Conservation (phyloP, 2,888 invertebrate genomes). For the Drosophila dives region DNA sequence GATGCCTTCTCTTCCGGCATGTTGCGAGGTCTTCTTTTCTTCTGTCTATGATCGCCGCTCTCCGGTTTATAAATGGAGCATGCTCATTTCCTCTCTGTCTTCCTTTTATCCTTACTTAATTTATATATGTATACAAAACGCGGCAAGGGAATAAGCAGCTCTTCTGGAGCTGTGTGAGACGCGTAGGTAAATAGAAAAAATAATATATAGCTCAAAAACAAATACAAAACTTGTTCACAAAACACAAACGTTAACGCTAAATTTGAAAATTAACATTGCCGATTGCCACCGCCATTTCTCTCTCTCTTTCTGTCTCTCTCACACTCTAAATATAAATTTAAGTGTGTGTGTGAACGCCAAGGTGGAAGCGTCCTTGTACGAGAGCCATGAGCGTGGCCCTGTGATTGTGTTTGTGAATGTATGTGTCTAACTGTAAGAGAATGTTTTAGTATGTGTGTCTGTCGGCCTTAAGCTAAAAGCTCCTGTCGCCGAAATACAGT, state of each 20-base stretch:
- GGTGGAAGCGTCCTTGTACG: constrained; percentile 72
- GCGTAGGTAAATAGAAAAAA: constrained; percentile 64
- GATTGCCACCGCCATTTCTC: constrained; percentile 37
- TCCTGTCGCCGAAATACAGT: constrained; percentile 47
- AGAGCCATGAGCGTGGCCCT: constrained; percentile 57
- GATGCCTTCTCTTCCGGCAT: constrained; percentile 67
- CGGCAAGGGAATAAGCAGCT: not conserved
- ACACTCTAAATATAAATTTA: constrained; percentile 3
- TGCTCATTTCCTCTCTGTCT: constrained; percentile 51
- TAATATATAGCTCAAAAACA: constrained; percentile 66
- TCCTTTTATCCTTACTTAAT: constrained; percentile 39
- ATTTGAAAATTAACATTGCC: constrained; percentile 65
- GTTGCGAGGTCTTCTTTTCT: constrained; percentile 34
- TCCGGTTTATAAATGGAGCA: constrained; percentile 59
- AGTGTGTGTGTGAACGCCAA: constrained; percentile 35
- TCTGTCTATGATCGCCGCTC: constrained; percentile 48
- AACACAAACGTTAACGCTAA: constrained; percentile 72
- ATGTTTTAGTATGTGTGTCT: constrained; percentile 4
- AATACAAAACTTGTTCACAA: constrained; percentile 59
- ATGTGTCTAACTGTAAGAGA: not conserved
- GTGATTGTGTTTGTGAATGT: constrained; percentile 16
- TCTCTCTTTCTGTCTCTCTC: not conserved
- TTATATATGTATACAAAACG: constrained; percentile 10
- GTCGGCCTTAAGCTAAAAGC: constrained; percentile 46
- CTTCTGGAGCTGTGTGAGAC: constrained; percentile 32